phyloP scores from a whole-genome alignment of 2,113 vertebrate genomes.

The Catharus fuscescens region DNA sequence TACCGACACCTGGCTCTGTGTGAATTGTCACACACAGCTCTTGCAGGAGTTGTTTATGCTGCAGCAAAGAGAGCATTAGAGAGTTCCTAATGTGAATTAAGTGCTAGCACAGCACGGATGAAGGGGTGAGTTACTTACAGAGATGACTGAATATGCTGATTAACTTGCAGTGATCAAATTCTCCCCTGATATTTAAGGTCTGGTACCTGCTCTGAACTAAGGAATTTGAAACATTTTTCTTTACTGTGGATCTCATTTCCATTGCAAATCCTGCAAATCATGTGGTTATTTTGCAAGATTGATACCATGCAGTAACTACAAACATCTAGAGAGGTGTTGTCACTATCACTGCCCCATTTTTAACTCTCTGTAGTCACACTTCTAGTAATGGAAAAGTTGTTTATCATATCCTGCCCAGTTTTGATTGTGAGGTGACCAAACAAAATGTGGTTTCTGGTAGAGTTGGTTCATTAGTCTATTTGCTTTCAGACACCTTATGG shows the following conservation, averaged over 20 bases:
- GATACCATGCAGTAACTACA: background rate
- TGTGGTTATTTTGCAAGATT: background rate
- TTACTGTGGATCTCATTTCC: background rate
- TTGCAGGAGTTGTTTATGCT: background rate
- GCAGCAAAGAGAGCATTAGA: background rate
- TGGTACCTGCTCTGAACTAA: background rate
- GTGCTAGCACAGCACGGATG: background rate
- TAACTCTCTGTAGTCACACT: background rate
- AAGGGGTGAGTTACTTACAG: background rate
- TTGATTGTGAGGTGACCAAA: background rate
- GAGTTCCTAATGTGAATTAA: background rate
- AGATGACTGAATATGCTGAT: background rate
- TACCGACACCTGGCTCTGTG: background rate
- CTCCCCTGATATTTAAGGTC: background rate
- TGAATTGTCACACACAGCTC: background rate
- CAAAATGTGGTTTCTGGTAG: background rate
- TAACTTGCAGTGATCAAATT: background rate
- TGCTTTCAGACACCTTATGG: background rate
- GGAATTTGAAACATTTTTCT: background rate
- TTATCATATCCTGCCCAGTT: background rate
- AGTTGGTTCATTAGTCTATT: background rate
- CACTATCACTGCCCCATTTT: background rate
- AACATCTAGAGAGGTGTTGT: background rate
- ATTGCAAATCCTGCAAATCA: background rate
- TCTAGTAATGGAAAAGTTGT: background rate